phyloP scores from a whole-genome alignment of 2,888 invertebrate genomes.

The Escarpia spicata region DNA sequence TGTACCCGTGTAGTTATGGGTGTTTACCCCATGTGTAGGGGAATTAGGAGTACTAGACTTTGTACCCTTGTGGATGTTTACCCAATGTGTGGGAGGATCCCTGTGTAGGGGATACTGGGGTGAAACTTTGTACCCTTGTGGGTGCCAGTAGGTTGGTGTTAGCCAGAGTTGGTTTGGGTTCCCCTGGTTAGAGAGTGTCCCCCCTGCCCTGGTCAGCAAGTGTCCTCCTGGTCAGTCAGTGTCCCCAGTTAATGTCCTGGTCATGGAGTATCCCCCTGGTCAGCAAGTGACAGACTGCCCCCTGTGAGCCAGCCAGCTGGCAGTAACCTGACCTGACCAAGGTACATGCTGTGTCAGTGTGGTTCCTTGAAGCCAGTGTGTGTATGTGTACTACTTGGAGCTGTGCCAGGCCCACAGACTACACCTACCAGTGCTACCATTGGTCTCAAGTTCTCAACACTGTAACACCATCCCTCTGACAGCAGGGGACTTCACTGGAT shows the following conservation, averaged over 20 bases:
- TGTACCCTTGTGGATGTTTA: no score
- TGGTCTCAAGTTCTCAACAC: background rate
- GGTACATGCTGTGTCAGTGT: background rate
- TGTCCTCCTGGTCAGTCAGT: background rate
- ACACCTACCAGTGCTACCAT: background rate
- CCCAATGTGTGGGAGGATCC: no score
- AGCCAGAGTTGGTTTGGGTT: no score
- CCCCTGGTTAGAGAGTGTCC: no score
- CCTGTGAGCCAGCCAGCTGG: no score
- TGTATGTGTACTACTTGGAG: background rate
- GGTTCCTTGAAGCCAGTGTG: background rate
- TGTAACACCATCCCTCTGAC: background rate
- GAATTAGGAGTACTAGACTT: no score
- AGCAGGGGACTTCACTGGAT: background rate
- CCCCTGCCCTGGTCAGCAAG: background rate
- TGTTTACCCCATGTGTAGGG: no score
- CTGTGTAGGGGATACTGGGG: no score
- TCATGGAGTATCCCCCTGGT: background rate
- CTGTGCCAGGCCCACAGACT: background rate
- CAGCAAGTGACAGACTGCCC: no score
- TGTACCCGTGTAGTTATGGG: no score
- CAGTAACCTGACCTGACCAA: constrained; percentile 12
- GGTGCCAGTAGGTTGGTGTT: no score
- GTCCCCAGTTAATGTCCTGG: background rate
- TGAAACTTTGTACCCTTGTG: no score